Conservation (phyloP, 2,113 vertebrate species). For the Phylloscopus trochiloides region DNA sequence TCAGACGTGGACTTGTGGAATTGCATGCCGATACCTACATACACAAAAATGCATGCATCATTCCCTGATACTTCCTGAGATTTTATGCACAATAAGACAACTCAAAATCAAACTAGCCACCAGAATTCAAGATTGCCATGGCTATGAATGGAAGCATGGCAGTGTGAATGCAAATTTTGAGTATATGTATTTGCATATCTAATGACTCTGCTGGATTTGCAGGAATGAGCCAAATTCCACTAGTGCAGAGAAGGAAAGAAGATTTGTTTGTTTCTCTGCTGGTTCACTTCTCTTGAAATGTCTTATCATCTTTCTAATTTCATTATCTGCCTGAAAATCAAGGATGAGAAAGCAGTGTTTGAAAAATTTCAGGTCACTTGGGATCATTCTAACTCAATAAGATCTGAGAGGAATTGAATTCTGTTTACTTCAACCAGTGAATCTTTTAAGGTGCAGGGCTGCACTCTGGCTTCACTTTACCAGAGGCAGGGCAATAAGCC, state of each 20-base stretch:
- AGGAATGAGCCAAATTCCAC: not conserved
- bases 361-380: slow-evolving; percentile 10
- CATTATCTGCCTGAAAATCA: not conserved
- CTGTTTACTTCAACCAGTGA: not conserved
- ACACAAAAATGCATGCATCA: not conserved
- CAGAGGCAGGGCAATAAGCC: not conserved
- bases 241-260: not conserved
- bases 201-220: not conserved
- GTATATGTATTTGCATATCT: not conserved
- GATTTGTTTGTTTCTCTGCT: not conserved
- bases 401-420: not conserved
- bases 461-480: not conserved
- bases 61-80: not conserved
- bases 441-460: not conserved
- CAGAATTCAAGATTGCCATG: not conserved
- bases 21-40: not conserved
- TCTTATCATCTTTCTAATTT: not conserved
- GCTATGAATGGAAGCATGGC: not conserved
- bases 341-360: not conserved
- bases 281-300: not conserved
- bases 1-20: not conserved
- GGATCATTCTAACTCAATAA: not conserved
- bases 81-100: not conserved
- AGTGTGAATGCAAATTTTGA: not conserved
- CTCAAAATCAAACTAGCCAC: not conserved